Base-by-base conservation (phyloP, 2,888 invertebrate species). In the Eupeodes latifasciatus region DNA sequence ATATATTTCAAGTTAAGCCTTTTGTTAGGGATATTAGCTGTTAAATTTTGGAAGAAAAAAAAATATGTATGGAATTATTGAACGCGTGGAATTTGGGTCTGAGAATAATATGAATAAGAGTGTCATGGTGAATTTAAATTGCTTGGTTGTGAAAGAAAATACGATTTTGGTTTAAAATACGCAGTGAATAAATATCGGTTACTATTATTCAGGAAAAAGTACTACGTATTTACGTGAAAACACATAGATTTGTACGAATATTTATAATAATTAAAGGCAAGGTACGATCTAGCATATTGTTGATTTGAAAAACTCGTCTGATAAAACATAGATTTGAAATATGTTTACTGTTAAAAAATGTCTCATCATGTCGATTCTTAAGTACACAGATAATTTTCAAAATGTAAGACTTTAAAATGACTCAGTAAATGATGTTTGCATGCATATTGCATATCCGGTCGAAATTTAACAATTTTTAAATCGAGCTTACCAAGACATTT, bases 21-120 rank as follows among this genome's bases (percentile, higher is more conserved):
- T 84, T 84, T 88, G 87, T 84, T 62, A 49, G 55, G 19, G 14
- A 64, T 79, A 76, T 87, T 76, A 78, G 81, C 77, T 75, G 36
- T 61, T 11, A 47, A 11, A 59, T 72, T 44, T 69, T 51, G 27
- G 66, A 40, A 19, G 10, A 72, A 72, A 49, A 72, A 49, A 67
- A 36, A 16, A 44, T 71, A 47, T 47, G 4, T 40, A 40, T 40
- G 4, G 67, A 34, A 62, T 67, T 78, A 82, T 77, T 75, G 66
- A 67, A 67, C 77, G 77, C 59, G 67, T 53, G 59, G 71, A 16
- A 53, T 53, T 27, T 14, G n/a, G 53, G 53, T 59, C 44, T 72
- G 77, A 67, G 75, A 75, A 47, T 61, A 75, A 47, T 61, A 4
- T 19, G 2, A 44, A 12, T 12, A 62, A 40, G 59, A 64, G 75